Evolutionary conservation across 2,888 invertebrate species (phyloP), one percentile per base, ranked within the genome.

Genomic region (Antitype chi): DNA sequence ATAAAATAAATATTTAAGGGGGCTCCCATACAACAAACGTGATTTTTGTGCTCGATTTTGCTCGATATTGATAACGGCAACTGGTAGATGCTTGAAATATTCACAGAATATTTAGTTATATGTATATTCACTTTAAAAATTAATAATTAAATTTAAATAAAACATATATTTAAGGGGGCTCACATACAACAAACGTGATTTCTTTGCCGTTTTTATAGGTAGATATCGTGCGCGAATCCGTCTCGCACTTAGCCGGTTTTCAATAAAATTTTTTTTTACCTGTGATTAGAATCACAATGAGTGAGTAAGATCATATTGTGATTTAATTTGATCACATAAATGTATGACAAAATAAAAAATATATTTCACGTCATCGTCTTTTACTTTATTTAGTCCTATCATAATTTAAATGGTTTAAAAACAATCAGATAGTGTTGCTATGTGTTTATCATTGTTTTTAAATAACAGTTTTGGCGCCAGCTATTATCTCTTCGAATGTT

Each of bases 391-490:
- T 38, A 59, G 17, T 74, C 55, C 43, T 62, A 69, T 60, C 17
- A 55, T 69, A n/a, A 23, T 17, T 5, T 38, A 49, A 66, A 70
- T 76, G 38, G 53, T 64, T 64, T 20, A 64, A 83, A 49, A 59
- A 77, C 25, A 68, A 80, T n/a, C 57, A 62, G 62, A 69, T 70
- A 15, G 0, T n/a, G 84, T 83, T 84, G 63, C 82, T 74, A 84
- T 64, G 73, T 80, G 9, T 43, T 81, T 84, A 81, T 84, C 73
- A 17, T 17, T 55, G 55, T 73, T 84, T 84, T 52, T n/a, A n/a
- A 53, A 74, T 28, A 82, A 83, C 64, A 75, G 64, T 71, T 76
- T 72, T 72, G 70, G 80, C 84, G 77, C 84, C 72, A 57, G 52
- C 15, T 63, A 7, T 68, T 70, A 82, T 82, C 82, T 66, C n/a